Base-by-base conservation (phyloP, 1,140 invertebrate genomes). In the Diorhabda carinulata region DNA sequence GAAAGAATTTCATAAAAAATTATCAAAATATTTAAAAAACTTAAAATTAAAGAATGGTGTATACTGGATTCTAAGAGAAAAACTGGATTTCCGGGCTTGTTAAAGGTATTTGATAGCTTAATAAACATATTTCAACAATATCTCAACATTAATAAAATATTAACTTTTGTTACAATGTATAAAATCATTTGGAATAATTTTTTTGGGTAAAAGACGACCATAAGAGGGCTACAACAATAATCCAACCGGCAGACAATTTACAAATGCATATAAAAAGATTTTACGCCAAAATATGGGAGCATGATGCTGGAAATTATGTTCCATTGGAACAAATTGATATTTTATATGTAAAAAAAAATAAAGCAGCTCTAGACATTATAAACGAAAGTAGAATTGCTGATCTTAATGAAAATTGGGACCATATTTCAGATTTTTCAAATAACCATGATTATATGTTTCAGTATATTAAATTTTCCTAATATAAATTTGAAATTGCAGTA, bases 171-270 rank as follows among this genome's bases (percentile, higher is more conserved):
- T 40, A 52, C 77, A 60, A 78, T 77, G 2, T 80, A 81, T 79
- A 82, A 69, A 80, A 83, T 70, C 78, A 81, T 68, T 61, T 82
- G n/a, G 80, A 83, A 75, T 57, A 77, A 5, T 79, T 82, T 70
- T 83, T 82, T 74, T 25, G 25, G 61, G 68, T 8, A 67, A 66
- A 5, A 75, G 82, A 40, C 57, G 78, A 63, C 61, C 62, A 59
- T 59, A 66, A 71, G 76, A 78, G n/a, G 78, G 80, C 5, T 70
- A 70, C 57, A 81, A 81, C 70, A 79, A 81, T 63, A 82, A 81
- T 70, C 80, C 79, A 5, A 76, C 77, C 10, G 68, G 64, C 9
- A 64, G 61, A 44, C 77, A 82, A 68, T 81, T 82, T 70, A 70
- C 70, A 67, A 56, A 58, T 10, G 71, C 70, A 8, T 74, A 74